phyloP scores from a whole-genome alignment of 2,797 vertebrate species.

The Brachymystax lenok region DNA sequence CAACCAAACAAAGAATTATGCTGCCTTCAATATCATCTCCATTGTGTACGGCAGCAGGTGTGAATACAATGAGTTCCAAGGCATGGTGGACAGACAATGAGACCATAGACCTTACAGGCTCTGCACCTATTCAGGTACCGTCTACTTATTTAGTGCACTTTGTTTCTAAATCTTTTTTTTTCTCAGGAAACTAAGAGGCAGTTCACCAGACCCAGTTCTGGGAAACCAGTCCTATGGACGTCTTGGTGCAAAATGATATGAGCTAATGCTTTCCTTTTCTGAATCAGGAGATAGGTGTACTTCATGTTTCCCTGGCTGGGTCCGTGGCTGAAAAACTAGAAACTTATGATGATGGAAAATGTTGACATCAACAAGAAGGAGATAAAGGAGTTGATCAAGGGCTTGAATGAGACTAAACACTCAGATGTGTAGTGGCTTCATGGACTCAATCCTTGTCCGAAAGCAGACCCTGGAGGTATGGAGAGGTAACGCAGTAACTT shows the following conservation, averaged over 20 bases:
- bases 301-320: slow-evolving; percentile 33
- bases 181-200: too few relatives aligned
- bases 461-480: slow-evolving; percentile 19
- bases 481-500: neutral
- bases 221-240: neutral
- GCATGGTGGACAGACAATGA: slow-evolving; percentile 54
- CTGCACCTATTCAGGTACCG: slow-evolving; percentile 57
- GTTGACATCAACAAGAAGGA: neutral
- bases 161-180: neutral
- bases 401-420: slow-evolving; percentile 27
- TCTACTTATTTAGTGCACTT: neutral
- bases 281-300: slow-evolving; percentile 22
- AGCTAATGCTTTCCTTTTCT: neutral
- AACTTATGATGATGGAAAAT: neutral
- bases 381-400: neutral
- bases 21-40: slow-evolving; percentile 44
- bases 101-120: slow-evolving; percentile 42
- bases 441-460: slow-evolving; percentile 32
- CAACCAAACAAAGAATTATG: slow-evolving; percentile 29
- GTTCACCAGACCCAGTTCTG: neutral
- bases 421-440: slow-evolving; percentile 35
- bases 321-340: slow-evolving; percentile 13
- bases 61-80: slow-evolving; percentile 45
- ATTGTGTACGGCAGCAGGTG: slow-evolving; percentile 42
- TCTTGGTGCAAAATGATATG: neutral